Evolutionary conservation across 2,888 invertebrate genomes (phyloP).

Genomic region (Morpho achilles): DNA sequence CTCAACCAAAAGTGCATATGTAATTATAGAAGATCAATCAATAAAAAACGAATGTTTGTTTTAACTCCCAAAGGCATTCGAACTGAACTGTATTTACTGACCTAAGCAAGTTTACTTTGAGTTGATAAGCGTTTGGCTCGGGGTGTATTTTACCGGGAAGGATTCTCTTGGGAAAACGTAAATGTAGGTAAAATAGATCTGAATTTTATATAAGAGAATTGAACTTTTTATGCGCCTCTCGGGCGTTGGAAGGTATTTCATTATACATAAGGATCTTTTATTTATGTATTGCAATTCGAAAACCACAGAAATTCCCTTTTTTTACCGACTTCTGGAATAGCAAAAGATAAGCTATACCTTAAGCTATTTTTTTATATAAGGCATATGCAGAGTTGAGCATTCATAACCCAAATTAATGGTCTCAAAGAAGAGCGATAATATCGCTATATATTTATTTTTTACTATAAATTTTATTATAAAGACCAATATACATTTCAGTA

Average conservation of each 20-base stretch:
- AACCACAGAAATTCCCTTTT: too few relatives aligned
- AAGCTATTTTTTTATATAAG: too few relatives aligned
- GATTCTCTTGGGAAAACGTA: slow-evolving; percentile 10
- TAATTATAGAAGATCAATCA: slow-evolving; percentile 3
- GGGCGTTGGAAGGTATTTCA: background rate
- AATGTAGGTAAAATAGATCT: slow-evolving; percentile 8
- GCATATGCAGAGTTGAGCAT: too few relatives aligned
- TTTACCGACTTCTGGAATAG: too few relatives aligned
- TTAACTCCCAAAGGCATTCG: slow-evolving; percentile 11
- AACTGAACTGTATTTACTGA: slow-evolving; percentile 10
- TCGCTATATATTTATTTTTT: too few relatives aligned
- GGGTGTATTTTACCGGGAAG: slow-evolving; percentile 6
- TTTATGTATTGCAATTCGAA: too few relatives aligned
- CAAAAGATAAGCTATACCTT: too few relatives aligned
- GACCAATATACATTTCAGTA: too few relatives aligned
- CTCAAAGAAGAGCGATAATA: too few relatives aligned
- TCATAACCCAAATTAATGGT: too few relatives aligned
- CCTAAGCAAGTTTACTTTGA: slow-evolving; percentile 19
- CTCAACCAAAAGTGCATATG: background rate
- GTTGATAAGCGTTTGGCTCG: slow-evolving; percentile 17
- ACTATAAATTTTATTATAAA: too few relatives aligned
- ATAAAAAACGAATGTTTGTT: slow-evolving; percentile 8
- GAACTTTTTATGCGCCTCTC: background rate
- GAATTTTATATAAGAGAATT: slow-evolving; percentile 6
- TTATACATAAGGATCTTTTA: too few relatives aligned